Percentiles rank a stretch among this genome's conserved stretches.
phyloP scores from a whole-genome alignment of 1,140 invertebrate species.

The Cylas formicarius region DNA sequence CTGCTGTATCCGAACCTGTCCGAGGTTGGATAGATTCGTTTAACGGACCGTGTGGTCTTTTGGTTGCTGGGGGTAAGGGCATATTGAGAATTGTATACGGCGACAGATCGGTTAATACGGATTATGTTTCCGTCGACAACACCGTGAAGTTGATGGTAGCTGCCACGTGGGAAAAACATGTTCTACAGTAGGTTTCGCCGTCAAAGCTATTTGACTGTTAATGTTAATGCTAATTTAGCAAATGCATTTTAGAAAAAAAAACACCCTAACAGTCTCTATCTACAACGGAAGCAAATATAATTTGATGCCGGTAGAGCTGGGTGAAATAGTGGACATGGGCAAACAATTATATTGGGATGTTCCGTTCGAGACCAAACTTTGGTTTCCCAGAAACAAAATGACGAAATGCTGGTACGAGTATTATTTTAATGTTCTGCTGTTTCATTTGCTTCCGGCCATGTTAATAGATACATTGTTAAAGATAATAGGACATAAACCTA shows the following conservation, averaged over 20 bases:
- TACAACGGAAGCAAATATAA: conserved; percentile 58
- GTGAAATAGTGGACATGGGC: conserved; percentile 49
- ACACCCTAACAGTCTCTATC: conserved; percentile 43
- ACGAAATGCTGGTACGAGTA: conserved; percentile 45
- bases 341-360: conserved; percentile 44
- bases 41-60: conserved; percentile 78
- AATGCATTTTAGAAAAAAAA: conserved; percentile 11
- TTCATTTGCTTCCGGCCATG: conserved; percentile 63
- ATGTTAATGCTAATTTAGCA: too few relatives aligned
- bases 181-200: too few relatives aligned
- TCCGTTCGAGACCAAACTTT: conserved; percentile 61
- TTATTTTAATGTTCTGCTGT: conserved; percentile 51
- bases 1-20: conserved; percentile 54
- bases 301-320: conserved; percentile 61
- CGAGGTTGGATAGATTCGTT: conserved; percentile 90
- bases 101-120: conserved; percentile 56
- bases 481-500: conserved; percentile 56
- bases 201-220: too few relatives aligned
- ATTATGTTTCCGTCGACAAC: conserved; percentile 81
- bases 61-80: conserved; percentile 70
- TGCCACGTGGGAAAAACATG: conserved; percentile 62
- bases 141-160: conserved; percentile 72
- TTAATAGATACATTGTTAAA: conserved; percentile 56
- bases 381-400: conserved; percentile 52
- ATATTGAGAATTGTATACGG: conserved; percentile 65